These are phyloP conservation scores for Tortricodes alternella DNA, from an alignment of 2,888 invertebrate genomes.

Conservation along the genomic window DNA sequence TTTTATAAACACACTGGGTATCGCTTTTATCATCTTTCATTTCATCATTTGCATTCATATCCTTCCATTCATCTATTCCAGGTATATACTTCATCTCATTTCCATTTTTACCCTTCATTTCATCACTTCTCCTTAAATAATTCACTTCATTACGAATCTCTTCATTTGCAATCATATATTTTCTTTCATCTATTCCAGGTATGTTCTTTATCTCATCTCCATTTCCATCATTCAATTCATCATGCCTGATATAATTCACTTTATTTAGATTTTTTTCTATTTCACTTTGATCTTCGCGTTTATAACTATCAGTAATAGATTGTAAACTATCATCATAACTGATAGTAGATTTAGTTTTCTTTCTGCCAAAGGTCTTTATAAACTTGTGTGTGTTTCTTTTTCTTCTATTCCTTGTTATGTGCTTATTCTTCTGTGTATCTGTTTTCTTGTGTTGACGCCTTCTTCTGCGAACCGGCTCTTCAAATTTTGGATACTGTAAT, in stretches of 20 bases:
- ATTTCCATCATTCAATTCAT: neutral
- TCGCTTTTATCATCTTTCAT: neutral
- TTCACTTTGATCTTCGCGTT: neutral
- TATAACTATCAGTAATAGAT: slow-evolving; percentile 22
- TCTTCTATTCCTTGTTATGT: too few species aligned
- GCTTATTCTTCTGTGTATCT: neutral
- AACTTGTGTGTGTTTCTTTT: slow-evolving; percentile 36
- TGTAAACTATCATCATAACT: slow-evolving; percentile 33
- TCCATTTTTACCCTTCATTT: neutral
- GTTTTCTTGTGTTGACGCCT: neutral
- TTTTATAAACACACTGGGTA: neutral
- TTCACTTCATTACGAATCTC: neutral
- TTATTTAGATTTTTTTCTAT: too few species aligned
- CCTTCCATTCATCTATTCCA: too few species aligned
- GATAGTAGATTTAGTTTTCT: slow-evolving; percentile 43
- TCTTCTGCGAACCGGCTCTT: neutral
- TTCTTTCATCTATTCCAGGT: too few species aligned
- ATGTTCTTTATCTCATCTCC: neutral
- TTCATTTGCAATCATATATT: too few species aligned
- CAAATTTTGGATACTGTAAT: neutral
- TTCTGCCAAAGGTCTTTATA: slow-evolving; percentile 41
- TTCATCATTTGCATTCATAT: neutral
- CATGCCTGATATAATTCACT: too few species aligned
- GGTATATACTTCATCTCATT: neutral
- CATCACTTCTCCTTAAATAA: too few species aligned